Conservation (phyloP, 2,888 invertebrate genomes). For the Mycalesis mineus region DNA sequence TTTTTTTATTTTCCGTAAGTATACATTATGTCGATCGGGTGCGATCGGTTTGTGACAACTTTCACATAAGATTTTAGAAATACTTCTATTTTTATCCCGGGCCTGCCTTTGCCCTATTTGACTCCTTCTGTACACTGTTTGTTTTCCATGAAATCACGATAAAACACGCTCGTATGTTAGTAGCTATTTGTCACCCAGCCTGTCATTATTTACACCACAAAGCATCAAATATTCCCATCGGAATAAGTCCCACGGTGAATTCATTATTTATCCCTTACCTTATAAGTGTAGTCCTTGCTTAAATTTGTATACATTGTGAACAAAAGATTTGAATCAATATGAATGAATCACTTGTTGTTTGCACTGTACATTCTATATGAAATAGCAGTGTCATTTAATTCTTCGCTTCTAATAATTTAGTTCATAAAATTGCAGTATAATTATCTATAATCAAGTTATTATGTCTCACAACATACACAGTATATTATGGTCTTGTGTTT, state of each 20-base stretch:
- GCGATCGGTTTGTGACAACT: constrained; percentile 71
- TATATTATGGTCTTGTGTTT: too few species aligned
- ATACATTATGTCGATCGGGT: constrained; percentile 61
- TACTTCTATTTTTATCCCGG: constrained; percentile 66
- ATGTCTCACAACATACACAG: too few species aligned
- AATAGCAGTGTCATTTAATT: background rate
- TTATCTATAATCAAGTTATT: background rate
- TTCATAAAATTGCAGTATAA: background rate
- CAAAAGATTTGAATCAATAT: constrained; percentile 36
- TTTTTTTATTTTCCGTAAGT: constrained; percentile 99
- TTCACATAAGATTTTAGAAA: constrained; percentile 67
- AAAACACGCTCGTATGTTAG: constrained; percentile 2
- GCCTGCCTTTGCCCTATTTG: constrained; percentile 47
- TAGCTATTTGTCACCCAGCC: constrained; percentile 13
- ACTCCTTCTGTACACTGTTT: constrained; percentile 32
- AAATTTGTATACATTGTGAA: constrained; percentile 38
- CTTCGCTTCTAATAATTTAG: background rate
- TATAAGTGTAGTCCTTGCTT: constrained; percentile 24
- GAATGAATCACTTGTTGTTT: constrained; percentile 19
- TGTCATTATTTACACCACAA: constrained; percentile 29
- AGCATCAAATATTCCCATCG: constrained; percentile 20
- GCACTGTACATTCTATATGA: background rate
- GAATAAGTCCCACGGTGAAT: constrained; percentile 18
- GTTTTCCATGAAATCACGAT: constrained; percentile 22
- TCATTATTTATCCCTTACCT: constrained; percentile 13